Evolutionary conservation across 2,797 vertebrate genomes (phyloP).

Genomic region (Amblyopsis hoosieri): DNA sequence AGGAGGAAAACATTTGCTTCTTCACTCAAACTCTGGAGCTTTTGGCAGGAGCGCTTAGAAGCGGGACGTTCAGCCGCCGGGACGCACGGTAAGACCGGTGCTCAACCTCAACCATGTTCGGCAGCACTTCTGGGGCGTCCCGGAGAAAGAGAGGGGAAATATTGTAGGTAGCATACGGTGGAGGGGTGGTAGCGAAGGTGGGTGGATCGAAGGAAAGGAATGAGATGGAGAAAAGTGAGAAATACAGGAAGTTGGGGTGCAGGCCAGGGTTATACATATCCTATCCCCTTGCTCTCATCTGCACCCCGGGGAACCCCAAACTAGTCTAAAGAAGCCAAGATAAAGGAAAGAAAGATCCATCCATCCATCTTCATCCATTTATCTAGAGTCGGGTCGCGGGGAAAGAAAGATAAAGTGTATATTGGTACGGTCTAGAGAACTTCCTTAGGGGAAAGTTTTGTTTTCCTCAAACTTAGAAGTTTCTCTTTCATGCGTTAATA

Average conservation of each 20-base stretch:
- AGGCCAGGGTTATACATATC: no score
- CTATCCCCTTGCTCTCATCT: no score
- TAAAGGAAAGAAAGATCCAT: no score
- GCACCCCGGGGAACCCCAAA: no score
- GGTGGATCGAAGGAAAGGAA: not conserved
- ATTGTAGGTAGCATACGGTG: not conserved
- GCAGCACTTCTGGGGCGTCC: not conserved
- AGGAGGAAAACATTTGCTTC: constrained; percentile 38
- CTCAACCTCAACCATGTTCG: not conserved
- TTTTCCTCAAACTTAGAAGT: not conserved
- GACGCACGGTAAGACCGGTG: constrained; percentile 33
- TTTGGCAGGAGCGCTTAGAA: not conserved
- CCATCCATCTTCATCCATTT: no score
- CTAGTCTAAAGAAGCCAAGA: no score
- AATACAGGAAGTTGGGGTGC: constrained; percentile 17
- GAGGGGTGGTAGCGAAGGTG: not conserved
- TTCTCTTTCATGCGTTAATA: not conserved
- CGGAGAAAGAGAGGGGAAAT: not conserved
- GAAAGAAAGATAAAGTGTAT: no score
- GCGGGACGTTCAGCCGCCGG: not conserved
- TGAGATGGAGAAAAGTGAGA: constrained; percentile 29
- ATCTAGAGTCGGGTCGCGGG: no score
- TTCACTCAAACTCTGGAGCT: constrained; percentile 11
- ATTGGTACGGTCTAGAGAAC: no score
- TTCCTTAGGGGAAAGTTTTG: not conserved